Evolutionary conservation across 2,797 vertebrate genomes (phyloP), one percentile per base, ranked within the genome.

Genomic region (Sebastes jordani): DNA sequence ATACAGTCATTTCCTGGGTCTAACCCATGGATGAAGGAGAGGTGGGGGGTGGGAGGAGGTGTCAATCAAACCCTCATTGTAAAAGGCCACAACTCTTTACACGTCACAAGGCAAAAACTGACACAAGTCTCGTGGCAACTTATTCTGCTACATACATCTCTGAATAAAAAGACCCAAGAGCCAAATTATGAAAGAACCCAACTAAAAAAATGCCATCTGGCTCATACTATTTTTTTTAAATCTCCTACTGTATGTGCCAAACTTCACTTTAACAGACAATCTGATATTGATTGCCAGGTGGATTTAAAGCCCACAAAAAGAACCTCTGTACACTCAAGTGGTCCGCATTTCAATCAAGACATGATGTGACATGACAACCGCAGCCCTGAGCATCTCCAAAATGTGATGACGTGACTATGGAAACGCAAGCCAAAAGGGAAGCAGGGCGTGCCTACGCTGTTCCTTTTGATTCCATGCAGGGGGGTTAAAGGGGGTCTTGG

Each of bases 21-120:
- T 76, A 82, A 88, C 86, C 83, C 71, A 76, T 80, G 81, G 74
- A 85, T 84, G 69, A 86, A 86, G 34, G 32, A 2, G 60, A 62
- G 82, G 42, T 67, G 36, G 30, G 78, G 86, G 78, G 5, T 22
- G 65, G 59, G 81, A 55, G 70, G 42, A 38, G 79, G 88, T 91
- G 87, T 85, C 90, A 90, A 83, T 91, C 78, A 91, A 90, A 92
- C 90, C 88, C 86, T 94, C 88, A 84, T 92, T 86, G 84, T 89
- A 90, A 93, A 92, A 92, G 86, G 88, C 86, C 69, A 88, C 63
- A 88, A 88, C 82, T 90, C 80, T 85, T 93, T 88, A 88, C 89
- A 93, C 92, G 88, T 89, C 87, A 92, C 85, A 88, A 89, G 80
- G 89, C 83, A 38, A 87, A 88, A 90, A 90, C 84, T 84, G 87